These are phyloP conservation scores for Bergia puertoricense DNA, from an alignment of 92 coral and sea anemone species.

Conservation along the genomic window DNA sequence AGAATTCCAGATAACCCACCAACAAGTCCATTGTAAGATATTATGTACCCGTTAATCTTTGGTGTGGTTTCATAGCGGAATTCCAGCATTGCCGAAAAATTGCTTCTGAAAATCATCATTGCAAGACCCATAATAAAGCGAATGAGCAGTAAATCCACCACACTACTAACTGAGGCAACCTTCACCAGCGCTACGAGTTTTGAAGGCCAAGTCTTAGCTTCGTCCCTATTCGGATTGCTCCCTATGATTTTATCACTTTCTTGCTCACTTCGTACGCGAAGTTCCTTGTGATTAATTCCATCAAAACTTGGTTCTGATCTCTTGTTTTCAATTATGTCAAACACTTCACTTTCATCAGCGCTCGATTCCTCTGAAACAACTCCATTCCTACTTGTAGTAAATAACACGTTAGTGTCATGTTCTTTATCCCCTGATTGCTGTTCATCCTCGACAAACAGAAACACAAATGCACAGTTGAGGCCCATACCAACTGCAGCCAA, in stretches of 20 bases:
- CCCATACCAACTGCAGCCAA: constrained; percentile 67
- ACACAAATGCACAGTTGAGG: constrained; percentile 70
- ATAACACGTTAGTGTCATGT: not conserved
- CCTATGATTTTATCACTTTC: not conserved
- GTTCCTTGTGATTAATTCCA: not conserved
- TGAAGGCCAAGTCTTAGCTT: constrained; percentile 24
- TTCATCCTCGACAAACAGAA: constrained; percentile 64
- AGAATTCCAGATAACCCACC: constrained; percentile 77
- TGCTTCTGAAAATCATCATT: constrained; percentile 89
- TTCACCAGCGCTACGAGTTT: constrained; percentile 34
- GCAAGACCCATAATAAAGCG: constrained; percentile 86
- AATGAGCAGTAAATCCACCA: constrained; percentile 72
- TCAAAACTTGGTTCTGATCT: not conserved
- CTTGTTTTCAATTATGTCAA: not conserved
- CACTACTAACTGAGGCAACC: constrained; percentile 64
- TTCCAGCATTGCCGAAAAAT: constrained; percentile 82
- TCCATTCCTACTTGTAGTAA: not conserved
- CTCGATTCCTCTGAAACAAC: not conserved
- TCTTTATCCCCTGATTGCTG: not conserved
- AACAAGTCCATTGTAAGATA: constrained; percentile 84
- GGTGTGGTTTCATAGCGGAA: constrained; percentile 83
- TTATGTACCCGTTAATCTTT: constrained; percentile 86
- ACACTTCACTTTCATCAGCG: constrained; percentile 12
- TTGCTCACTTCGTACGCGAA: not conserved
- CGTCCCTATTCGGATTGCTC: not conserved